phyloP scores from a whole-genome alignment of 2,113 vertebrate species.

The Laticauda laticaudata region DNA sequence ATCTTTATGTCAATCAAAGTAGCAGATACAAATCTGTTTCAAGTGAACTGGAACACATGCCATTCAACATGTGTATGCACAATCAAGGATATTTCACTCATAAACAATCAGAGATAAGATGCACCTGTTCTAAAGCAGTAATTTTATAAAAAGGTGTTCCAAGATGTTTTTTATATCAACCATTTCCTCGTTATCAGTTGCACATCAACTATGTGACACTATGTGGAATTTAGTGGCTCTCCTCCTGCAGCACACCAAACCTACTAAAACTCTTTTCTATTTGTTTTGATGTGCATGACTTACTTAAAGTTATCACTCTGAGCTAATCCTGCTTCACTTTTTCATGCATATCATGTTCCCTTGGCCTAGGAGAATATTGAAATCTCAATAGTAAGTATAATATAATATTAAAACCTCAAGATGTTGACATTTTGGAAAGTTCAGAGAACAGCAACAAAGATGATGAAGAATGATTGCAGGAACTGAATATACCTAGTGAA shows the following conservation, averaged over 20 bases:
- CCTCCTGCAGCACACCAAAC: background rate
- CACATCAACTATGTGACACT: background rate
- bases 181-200: background rate
- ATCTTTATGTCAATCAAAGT: conserved; percentile 22
- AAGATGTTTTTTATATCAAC: background rate
- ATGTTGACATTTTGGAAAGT: background rate
- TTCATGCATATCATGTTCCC: background rate
- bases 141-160: background rate
- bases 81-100: background rate
- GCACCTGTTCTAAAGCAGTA: background rate
- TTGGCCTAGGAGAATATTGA: background rate
- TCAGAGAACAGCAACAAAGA: background rate
- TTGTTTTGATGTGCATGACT: background rate
- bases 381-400: too few relatives aligned
- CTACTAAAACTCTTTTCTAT: background rate
- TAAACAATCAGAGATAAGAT: background rate
- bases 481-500: background rate
- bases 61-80: background rate
- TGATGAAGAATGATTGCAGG: background rate
- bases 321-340: background rate
- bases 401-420: background rate
- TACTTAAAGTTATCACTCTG: background rate
- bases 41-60: background rate
- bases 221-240: background rate
- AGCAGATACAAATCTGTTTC: conserved; percentile 5